A percentile compares a stretch with the other conserved stretches of the same genome.
These are phyloP conservation scores for Leptarthrus brevirostris DNA, from an alignment of 2,888 invertebrate genomes.

Conservation along the genomic window DNA sequence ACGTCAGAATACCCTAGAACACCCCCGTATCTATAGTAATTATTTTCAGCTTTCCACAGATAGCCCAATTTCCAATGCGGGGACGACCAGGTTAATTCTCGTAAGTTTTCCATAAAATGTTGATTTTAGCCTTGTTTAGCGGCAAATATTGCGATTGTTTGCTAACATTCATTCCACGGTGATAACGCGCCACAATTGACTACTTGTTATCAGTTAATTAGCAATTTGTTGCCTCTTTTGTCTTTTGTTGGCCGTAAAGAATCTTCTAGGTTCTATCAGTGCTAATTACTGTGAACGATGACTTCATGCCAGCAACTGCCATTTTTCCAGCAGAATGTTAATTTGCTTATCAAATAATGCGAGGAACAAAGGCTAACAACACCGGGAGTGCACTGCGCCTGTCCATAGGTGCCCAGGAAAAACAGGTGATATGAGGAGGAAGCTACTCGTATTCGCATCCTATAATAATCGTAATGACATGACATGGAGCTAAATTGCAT, in stretches of 20 bases:
- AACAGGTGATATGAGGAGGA: background rate
- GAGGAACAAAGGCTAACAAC: background rate
- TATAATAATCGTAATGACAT: background rate
- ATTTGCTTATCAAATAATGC: background rate
- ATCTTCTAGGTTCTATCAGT: background rate
- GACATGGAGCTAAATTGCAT: constrained; percentile 3
- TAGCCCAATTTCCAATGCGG: background rate
- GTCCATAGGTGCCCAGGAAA: background rate
- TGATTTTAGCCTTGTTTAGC: background rate
- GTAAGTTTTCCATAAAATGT: background rate
- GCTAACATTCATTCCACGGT: background rate
- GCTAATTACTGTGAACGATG: background rate
- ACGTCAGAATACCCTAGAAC: background rate
- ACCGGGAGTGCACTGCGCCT: background rate
- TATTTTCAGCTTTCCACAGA: background rate
- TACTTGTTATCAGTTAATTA: constrained; percentile 13
- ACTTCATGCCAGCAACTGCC: too few relatives aligned
- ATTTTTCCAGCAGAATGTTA: background rate
- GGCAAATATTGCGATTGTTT: background rate
- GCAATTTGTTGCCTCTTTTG: background rate
- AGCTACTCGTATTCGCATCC: background rate
- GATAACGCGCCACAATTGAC: background rate
- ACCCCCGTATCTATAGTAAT: background rate
- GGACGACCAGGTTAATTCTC: background rate
- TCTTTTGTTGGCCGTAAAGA: background rate